Base-by-base conservation (phyloP, 2,888 invertebrate genomes). In the Marronus borbonicus region DNA sequence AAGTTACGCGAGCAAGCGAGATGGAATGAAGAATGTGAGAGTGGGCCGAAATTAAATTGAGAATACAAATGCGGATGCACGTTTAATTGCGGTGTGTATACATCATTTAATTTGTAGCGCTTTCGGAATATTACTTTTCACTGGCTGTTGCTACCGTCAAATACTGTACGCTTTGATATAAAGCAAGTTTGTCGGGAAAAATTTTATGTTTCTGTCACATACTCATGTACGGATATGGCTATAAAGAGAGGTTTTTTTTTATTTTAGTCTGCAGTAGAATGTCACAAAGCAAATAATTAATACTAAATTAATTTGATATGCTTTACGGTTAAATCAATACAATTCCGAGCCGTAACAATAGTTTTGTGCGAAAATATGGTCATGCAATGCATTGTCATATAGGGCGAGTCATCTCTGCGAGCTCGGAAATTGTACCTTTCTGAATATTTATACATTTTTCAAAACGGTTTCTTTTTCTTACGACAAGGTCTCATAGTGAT, bases 11-110 rank as follows among this genome's bases (percentile, higher is more conserved):
- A 58, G 69, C 3, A 65, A 76, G 20, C 50, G 78, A 66, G 64
- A 81, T 80, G 78, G 78, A 80, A 78, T 80, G 78, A 78, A 78
- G 77, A 60, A 74, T 60, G 72, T 60, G 72, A 74, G 78, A 55
- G 74, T 80, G 80, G 81, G 77, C 81, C 81, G 76, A 80, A 82
- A 83, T 84, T 84, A 83, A 84, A 84, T 84, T 82, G 84, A 83
- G 84, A 84, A 83, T 83, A 83, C 83, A 82, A 83, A 84, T 83
- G 84, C 83, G 83, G 83, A 80, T 80, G 77, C 82, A 82, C 81
- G 81, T 82, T 81, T 82, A 79, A 82, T 81, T 82, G 82, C 82
- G 82, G 81, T 79, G 78, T 79, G 78, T 80, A 82, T 81, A 81
- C 81, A 82, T 79, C 79, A 80, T 81, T 81, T 80, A 81, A 80